Evolutionary conservation across 2,113 vertebrate genomes (phyloP).

Genomic region (Xiphias gladius): DNA sequence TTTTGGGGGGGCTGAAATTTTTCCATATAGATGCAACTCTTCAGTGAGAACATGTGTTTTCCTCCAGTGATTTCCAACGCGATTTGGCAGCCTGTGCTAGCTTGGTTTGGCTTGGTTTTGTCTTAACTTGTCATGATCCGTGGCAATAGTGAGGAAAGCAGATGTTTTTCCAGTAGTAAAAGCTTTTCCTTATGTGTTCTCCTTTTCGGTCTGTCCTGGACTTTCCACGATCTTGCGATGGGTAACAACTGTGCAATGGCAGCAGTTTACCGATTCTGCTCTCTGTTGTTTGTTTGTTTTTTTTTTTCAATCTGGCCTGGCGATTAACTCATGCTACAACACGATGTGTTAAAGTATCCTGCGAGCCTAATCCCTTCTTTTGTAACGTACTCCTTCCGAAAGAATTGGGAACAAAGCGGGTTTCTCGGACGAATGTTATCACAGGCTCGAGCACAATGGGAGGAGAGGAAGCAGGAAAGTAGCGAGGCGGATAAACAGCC

Average conservation of each 20-base stretch:
- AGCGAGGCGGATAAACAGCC: neutral
- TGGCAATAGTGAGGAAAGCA: neutral
- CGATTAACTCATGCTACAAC: neutral
- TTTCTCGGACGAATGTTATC: conserved; percentile 14
- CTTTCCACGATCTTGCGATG: neutral
- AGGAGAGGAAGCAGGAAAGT: conserved; percentile 21
- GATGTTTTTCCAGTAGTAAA: conserved; percentile 19
- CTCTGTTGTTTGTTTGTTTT: neutral
- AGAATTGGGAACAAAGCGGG: neutral
- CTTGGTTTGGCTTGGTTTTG: conserved; percentile 7
- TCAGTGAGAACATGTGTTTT: neutral
- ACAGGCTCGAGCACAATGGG: neutral
- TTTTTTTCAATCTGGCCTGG: neutral
- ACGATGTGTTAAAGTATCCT: neutral
- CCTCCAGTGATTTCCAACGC: neutral
- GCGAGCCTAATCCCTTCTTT: neutral
- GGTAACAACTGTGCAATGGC: neutral
- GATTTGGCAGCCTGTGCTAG: neutral
- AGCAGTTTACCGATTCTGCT: neutral
- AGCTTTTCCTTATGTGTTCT: neutral
- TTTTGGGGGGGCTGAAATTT: too few relatives aligned
- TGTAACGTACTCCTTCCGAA: neutral
- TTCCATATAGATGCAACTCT: neutral
- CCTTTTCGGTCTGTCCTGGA: neutral
- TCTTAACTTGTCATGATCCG: conserved; percentile 54